These are phyloP conservation scores for Chiridota heheva DNA, from an alignment of 35 echinoderm and acorn worm species.

Conservation along the genomic window DNA sequence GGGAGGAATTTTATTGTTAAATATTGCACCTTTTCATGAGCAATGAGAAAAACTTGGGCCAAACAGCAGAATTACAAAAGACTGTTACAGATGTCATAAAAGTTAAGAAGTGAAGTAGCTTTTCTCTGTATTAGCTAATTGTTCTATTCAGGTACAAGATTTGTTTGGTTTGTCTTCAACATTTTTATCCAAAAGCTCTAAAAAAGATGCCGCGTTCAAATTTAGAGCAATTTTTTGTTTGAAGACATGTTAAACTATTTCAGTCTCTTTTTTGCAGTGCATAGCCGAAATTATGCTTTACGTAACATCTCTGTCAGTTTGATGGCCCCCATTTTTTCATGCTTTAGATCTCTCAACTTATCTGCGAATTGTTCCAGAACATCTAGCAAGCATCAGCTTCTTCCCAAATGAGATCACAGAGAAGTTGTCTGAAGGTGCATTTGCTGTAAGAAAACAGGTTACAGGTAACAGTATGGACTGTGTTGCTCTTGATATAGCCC, in stretches of 20 bases:
- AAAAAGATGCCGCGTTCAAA: constrained; percentile 29
- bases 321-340: constrained; percentile 35
- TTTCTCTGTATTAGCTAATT: not conserved
- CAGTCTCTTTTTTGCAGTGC: constrained; percentile 10
- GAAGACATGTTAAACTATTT: constrained; percentile 37
- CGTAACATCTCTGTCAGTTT: constrained; percentile 14
- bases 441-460: constrained; percentile 61
- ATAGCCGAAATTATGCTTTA: constrained; percentile 6
- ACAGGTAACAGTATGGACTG: constrained; percentile 32
- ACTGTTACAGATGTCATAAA: not conserved
- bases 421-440: constrained; percentile 52
- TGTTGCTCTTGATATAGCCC: constrained; percentile 61
- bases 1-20: constrained; percentile 42
- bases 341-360: constrained; percentile 47
- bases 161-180: not conserved
- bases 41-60: constrained; percentile 6
- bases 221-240: constrained; percentile 41
- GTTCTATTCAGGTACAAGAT: not conserved
- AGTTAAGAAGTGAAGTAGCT: not conserved
- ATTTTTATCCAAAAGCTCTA: constrained; percentile 17
- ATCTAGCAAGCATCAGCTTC: too few relatives aligned
- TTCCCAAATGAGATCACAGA: too few relatives aligned
- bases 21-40: constrained; percentile 36
- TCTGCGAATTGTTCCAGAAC: not conserved
- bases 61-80: not conserved